These are phyloP conservation scores for Luffia ferchaultella DNA, from an alignment of 2,888 invertebrate species.

Conservation along the genomic window DNA sequence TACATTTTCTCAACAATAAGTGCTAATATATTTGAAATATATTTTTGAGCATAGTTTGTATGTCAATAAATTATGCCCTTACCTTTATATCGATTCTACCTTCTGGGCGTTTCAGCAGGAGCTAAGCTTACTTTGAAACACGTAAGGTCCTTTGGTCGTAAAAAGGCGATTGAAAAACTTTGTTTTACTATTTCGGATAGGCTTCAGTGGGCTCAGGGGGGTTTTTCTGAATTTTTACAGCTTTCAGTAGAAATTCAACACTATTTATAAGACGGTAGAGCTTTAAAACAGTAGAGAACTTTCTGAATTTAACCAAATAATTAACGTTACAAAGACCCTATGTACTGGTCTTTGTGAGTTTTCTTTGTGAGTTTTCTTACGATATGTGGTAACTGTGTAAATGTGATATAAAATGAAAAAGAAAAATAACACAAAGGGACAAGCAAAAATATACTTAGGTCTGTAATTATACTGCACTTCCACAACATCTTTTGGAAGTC, in stretches of 20 bases:
- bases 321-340: background rate
- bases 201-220: background rate
- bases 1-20: too few relatives aligned
- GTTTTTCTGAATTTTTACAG: background rate
- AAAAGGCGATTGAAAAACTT: background rate
- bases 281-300: background rate
- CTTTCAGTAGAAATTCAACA: background rate
- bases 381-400: background rate
- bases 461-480: background rate
- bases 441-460: background rate
- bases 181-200: background rate
- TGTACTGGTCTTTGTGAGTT: background rate
- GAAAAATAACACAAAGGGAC: background rate
- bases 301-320: background rate
- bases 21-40: too few relatives aligned
- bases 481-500: background rate
- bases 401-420: background rate
- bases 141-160: background rate
- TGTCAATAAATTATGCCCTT: too few relatives aligned
- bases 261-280: background rate
- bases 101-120: background rate
- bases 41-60: too few relatives aligned
- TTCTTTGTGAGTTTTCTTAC: background rate
- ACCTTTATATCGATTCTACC: background rate
- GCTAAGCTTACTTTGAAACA: background rate